Base-by-base conservation (phyloP, 1,140 invertebrate genomes). In the Tyrophagus putrescentiae region DNA sequence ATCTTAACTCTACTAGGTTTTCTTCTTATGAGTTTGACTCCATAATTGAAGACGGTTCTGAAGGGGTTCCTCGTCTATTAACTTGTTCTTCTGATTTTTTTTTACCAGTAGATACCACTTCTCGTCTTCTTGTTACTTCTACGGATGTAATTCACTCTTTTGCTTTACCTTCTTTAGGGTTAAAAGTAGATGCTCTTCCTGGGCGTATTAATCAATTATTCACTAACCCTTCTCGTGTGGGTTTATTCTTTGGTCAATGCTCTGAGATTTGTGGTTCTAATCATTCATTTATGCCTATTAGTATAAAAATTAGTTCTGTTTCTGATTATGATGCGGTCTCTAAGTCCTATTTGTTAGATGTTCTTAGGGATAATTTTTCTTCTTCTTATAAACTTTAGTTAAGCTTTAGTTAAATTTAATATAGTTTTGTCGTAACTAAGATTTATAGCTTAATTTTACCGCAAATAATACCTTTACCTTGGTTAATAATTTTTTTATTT, bases 231-330 rank as follows among this genome's bases (percentile, higher is more conserved):
- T 11, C 9, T 11, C 74, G 76, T 41, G 67, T 76, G 33, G 80
- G 81, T 45, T 62, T 81, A 66, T 81, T 76, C 70, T 82, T 71
- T 73, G 81, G 82, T 0, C 81, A 84, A 77, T 84, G 82, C 71
- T 84, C 82, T 68, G 83, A 84, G 78, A 83, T 84, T 76, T 85
- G 82, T 77, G 81, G 82, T 6, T 73, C 75, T 57, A 84, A 84
- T 72, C 82, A 84, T 72, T 79, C 77, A 59, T 83, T 84, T 78
- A 84, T 85, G 76, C 82, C 82, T 58, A 83, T 50, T 50, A 72
- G 76, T 61, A 69, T 83, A 67, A 78, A 82, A 56, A 53, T 63
- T 34, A 59, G 64, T 36, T 29, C 39, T 39, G 33, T 64, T 9
- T 7, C 31, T 21, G 33, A 23, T 39, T 70, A n/a, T n/a, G n/a